Percentiles rank a stretch among this genome's conserved stretches.
Conservation (phyloP, 1,140 invertebrate species). For the Eupeodes corollae region DNA sequence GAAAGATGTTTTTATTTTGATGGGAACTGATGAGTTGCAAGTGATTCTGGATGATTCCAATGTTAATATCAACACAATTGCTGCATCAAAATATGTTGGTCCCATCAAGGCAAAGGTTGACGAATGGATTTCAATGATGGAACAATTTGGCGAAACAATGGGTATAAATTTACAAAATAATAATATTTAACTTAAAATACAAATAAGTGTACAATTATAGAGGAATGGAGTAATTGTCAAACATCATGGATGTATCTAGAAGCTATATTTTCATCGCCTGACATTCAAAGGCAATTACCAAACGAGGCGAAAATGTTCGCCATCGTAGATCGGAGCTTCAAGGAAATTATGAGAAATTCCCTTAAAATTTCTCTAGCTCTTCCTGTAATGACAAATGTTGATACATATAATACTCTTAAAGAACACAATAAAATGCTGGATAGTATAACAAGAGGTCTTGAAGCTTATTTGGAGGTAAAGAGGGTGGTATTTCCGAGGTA, state of each 20-base stretch:
- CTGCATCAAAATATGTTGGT: constrained; percentile 68
- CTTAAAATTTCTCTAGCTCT: constrained; percentile 60
- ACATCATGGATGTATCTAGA: constrained; percentile 78
- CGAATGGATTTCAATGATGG: constrained; percentile 63
- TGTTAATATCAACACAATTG: constrained; percentile 74
- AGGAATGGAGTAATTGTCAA: constrained; percentile 74
- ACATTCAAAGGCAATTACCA: constrained; percentile 77
- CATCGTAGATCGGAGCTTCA: constrained; percentile 75
- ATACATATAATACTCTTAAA: constrained; percentile 56
- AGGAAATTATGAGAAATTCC: constrained; percentile 66
- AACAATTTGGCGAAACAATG: constrained; percentile 62
- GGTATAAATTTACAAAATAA: constrained; percentile 40
- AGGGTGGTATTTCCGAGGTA: constrained; percentile 74
- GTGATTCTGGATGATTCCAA: constrained; percentile 70
- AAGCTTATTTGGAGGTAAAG: constrained; percentile 77
- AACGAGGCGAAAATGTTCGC: constrained; percentile 73
- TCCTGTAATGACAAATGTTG: constrained; percentile 51
- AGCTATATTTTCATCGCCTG: constrained; percentile 79
- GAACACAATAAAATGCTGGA: constrained; percentile 69
- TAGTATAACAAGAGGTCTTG: constrained; percentile 68
- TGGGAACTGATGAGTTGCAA: constrained; percentile 73
- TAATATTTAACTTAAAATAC: neutral
- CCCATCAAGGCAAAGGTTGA: constrained; percentile 70
- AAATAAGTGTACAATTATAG: constrained; percentile 38
- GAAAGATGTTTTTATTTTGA: constrained; percentile 71